These are phyloP conservation scores for Ashinkailepas kermadecensis DNA, from an alignment of 2,888 invertebrate genomes.

Conservation along the genomic window DNA sequence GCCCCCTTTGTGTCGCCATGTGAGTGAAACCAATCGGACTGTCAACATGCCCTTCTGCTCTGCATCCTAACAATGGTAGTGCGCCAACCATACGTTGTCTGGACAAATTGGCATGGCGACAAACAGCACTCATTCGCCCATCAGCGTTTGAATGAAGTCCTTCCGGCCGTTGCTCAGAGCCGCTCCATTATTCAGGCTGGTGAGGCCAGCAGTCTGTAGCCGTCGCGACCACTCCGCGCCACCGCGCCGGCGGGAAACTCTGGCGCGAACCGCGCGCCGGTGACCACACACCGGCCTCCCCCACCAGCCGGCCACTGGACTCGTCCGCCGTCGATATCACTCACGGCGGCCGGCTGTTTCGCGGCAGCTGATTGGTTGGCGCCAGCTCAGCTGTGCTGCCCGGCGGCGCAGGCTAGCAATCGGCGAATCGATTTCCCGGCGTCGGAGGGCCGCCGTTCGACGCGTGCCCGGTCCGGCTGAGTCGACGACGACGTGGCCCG, in stretches of 20 bases:
- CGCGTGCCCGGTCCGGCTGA: neutral
- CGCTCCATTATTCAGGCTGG: neutral
- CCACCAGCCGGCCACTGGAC: neutral
- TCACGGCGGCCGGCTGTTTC: neutral
- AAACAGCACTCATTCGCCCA: neutral
- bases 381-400: neutral
- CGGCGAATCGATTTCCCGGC: neutral
- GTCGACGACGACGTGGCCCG: too few species aligned
- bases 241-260: neutral
- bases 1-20: too few species aligned
- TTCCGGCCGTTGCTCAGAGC: neutral
- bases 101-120: neutral
- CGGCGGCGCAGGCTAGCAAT: neutral
- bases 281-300: neutral
- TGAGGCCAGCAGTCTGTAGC: neutral
- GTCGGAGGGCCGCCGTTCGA: neutral
- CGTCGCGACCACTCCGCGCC: neutral
- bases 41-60: too few species aligned
- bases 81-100: neutral
- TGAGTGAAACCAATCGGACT: too few species aligned
- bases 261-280: neutral
- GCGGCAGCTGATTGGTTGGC: neutral
- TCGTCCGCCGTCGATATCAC: constrained; percentile 6
- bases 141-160: neutral
- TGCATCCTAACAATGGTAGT: too few species aligned